These are phyloP conservation scores for Nematostella vectensis DNA, from an alignment of 92 coral and sea anemone genomes.

Conservation along the genomic window DNA sequence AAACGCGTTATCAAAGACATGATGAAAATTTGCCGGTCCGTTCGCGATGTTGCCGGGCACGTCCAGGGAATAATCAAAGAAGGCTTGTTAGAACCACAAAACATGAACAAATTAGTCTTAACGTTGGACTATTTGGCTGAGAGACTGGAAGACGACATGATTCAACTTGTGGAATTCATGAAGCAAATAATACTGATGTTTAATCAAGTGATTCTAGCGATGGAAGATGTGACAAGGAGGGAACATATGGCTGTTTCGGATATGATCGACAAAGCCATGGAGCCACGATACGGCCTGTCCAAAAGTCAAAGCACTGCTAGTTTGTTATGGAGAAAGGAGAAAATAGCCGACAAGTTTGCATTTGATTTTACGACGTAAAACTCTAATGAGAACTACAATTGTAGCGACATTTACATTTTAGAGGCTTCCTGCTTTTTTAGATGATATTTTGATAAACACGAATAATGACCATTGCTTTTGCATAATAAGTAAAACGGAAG, in stretches of 20 bases:
- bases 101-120: constrained; percentile 41
- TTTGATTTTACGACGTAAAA: constrained; percentile 8
- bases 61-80: constrained; percentile 29
- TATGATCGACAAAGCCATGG: constrained; percentile 61
- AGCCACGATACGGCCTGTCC: constrained; percentile 43
- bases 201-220: constrained; percentile 74
- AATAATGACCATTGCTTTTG: too few species aligned
- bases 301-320: constrained; percentile 64
- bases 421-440: too few species aligned
- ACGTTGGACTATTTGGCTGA: constrained; percentile 64
- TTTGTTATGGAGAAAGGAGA: constrained; percentile 51
- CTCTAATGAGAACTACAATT: too few species aligned
- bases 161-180: constrained; percentile 70
- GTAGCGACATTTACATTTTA: too few species aligned
- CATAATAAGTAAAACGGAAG: too few species aligned
- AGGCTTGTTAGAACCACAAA: constrained; percentile 32
- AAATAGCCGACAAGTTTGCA: constrained; percentile 2
- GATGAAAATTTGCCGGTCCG: constrained; percentile 36
- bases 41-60: constrained; percentile 33
- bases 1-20: constrained; percentile 55
- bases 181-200: constrained; percentile 71
- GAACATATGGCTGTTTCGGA: constrained; percentile 80
- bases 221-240: constrained; percentile 53
- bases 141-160: constrained; percentile 54
- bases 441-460: too few species aligned